Evolutionary conservation across 2,113 vertebrate genomes (phyloP), one percentile per base, ranked within the genome.

Genomic region (Xenus cinereus): DNA sequence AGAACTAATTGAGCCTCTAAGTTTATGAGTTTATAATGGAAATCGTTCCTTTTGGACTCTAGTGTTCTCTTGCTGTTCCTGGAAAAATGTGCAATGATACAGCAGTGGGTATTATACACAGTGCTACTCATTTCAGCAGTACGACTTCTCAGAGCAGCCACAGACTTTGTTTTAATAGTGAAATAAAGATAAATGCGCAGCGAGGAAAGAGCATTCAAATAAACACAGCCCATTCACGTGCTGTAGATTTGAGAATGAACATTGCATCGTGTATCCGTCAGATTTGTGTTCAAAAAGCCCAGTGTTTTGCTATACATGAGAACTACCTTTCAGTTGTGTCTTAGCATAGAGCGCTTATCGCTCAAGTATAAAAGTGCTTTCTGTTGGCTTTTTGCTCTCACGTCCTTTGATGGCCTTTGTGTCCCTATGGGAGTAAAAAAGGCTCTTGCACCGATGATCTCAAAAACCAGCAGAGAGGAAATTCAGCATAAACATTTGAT

Each of bases 301-400:
- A 41, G 1, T 37, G 30, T 73, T 90, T n/a, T 23, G 24, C 35
- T 76, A 5, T 32, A 20, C 41, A 41, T 27, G 57, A 84, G 27
- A 81, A 64, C 37, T 50, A 72, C 14, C 32, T 87, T 85, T 75
- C 3, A 3, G 27, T 30, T 75, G 41, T 37, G 16, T 62, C 68
- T 74, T 41, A 53, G n/a, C 0, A 0, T 57, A 56, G 37, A 57
- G 22, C 46, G 60, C 4, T 11, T 56, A 50, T 4, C n/a, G 50
- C 50, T 66, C 10, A 71, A 48, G 17, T 56, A 41, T n/a, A 53
- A 18, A 68, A 90, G 66, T 69, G 12, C 35, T 88, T 77, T 92
- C 71, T 46, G 45, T 22, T 79, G 60, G 48, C 18, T 21, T 87
- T 54, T 39, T 87, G 32, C 7, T 86, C 17, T 94, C n/a, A 33